A percentile compares a stretch with the other conserved stretches of the same genome.
Evolutionary conservation across 92 coral and sea anemone species (phyloP).

Genomic region (Palythoa grandis): DNA sequence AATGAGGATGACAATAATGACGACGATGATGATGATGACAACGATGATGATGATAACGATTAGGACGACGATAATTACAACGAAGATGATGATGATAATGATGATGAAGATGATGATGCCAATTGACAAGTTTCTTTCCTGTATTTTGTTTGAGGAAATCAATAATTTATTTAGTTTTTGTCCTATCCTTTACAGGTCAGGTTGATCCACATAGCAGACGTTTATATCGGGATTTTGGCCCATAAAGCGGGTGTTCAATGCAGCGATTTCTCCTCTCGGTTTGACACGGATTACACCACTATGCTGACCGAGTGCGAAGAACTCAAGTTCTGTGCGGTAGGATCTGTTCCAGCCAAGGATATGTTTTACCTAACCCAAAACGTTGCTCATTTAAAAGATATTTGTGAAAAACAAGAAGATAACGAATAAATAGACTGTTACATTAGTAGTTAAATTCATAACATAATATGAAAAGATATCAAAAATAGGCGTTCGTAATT

Average conservation of each 20-base stretch:
- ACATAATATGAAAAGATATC: too few species aligned
- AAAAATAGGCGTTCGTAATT: too few species aligned
- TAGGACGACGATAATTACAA: too few species aligned
- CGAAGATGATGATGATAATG: too few species aligned
- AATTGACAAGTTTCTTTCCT: too few species aligned
- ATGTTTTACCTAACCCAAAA: conserved; percentile 78
- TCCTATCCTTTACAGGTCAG: conserved; percentile 43
- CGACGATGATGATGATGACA: too few species aligned
- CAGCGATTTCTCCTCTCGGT: conserved; percentile 61
- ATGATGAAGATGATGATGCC: too few species aligned
- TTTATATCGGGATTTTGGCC: conserved; percentile 71
- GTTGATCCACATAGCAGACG: conserved; percentile 79
- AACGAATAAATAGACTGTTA: not conserved
- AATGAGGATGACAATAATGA: too few species aligned
- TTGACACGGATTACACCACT: conserved; percentile 81
- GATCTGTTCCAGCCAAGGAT: conserved; percentile 80
- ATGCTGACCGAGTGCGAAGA: conserved; percentile 87
- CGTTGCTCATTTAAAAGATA: conserved; percentile 62
- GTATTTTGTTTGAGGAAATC: too few species aligned
- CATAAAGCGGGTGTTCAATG: conserved; percentile 54
- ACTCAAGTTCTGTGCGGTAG: conserved; percentile 69
- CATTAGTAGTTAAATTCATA: too few species aligned
- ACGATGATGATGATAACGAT: too few species aligned
- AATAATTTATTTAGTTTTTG: not conserved
- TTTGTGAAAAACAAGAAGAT: conserved; percentile 45